These are phyloP conservation scores for Endotricha flammealis DNA, from an alignment of 2,888 invertebrate species.

Conservation along the genomic window DNA sequence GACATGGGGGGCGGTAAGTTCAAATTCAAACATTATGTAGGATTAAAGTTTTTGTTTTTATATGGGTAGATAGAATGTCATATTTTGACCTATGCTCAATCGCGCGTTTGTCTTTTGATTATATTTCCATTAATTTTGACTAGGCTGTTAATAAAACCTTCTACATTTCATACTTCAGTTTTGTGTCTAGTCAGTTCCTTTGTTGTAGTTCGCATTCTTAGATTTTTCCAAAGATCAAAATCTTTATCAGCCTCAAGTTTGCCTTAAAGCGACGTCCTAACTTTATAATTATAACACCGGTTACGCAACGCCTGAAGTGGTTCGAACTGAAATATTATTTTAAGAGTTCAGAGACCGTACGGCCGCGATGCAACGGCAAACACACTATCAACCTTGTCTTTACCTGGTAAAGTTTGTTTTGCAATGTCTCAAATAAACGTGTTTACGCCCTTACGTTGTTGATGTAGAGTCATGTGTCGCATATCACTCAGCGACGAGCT, in stretches of 20 bases:
- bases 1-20: too few species aligned
- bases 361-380: constrained; percentile 26
- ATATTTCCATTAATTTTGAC: too few species aligned
- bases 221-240: constrained; percentile 20
- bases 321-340: constrained; percentile 74
- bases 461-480: constrained; percentile 64
- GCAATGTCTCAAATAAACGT: constrained; percentile 26
- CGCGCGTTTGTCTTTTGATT: too few species aligned
- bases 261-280: constrained; percentile 56
- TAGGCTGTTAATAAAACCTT: too few species aligned
- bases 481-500: constrained; percentile 71
- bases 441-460: constrained; percentile 44
- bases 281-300: constrained; percentile 68
- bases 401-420: constrained; percentile 49
- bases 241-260: constrained; percentile 43
- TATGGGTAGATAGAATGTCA: too few species aligned
- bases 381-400: constrained; percentile 42
- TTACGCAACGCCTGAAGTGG: constrained; percentile 71
- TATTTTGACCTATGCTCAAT: too few species aligned
- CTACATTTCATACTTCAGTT: too few species aligned
- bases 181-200: too few species aligned
- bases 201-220: constrained; percentile 9
- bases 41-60: too few species aligned
- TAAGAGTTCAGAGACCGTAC: constrained; percentile 71
- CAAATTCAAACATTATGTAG: too few species aligned